Evolutionary conservation across 2,797 vertebrate genomes (phyloP).

Genomic region (Micropoecilia bifurca): DNA sequence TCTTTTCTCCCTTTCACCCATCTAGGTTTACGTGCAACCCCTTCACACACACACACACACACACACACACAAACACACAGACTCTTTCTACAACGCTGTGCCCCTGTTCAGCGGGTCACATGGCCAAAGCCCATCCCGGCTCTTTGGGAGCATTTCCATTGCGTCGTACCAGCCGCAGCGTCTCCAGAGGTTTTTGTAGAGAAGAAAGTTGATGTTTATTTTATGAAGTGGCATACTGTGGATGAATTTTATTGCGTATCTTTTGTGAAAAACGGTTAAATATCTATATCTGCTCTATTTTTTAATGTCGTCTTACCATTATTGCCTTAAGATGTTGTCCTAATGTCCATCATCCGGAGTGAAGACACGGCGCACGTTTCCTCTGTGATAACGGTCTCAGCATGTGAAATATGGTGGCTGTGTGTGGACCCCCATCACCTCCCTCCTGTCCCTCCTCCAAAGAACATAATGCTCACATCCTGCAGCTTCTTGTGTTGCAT

Average conservation of each 20-base stretch:
- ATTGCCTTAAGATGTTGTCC: constrained; percentile 74
- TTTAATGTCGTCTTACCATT: constrained; percentile 69
- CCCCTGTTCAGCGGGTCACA: constrained; percentile 11
- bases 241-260: constrained; percentile 54
- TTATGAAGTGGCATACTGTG: constrained; percentile 50
- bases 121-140: constrained; percentile 39
- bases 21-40: constrained; percentile 1
- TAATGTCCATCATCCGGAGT: constrained; percentile 51
- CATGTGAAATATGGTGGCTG: constrained; percentile 34
- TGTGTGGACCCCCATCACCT: constrained; percentile 8
- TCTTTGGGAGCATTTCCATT: constrained; percentile 26
- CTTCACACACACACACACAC: constrained; percentile 4
- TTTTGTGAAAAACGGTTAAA: constrained; percentile 54
- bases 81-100: constrained; percentile 12
- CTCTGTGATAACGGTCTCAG: constrained; percentile 52
- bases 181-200: constrained; percentile 46
- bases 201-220: constrained; percentile 51
- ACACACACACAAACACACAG: constrained; percentile 13
- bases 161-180: constrained; percentile 32
- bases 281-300: constrained; percentile 44
- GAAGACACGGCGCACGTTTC: constrained; percentile 49
- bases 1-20: constrained; percentile 9
- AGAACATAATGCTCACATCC: constrained; percentile 39
- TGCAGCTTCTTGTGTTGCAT: constrained; percentile 14
- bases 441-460: constrained; percentile 27